Evolutionary conservation across 2,113 vertebrate species (phyloP), one percentile per base, ranked within the genome.

Genomic region (Zosterops lateralis): DNA sequence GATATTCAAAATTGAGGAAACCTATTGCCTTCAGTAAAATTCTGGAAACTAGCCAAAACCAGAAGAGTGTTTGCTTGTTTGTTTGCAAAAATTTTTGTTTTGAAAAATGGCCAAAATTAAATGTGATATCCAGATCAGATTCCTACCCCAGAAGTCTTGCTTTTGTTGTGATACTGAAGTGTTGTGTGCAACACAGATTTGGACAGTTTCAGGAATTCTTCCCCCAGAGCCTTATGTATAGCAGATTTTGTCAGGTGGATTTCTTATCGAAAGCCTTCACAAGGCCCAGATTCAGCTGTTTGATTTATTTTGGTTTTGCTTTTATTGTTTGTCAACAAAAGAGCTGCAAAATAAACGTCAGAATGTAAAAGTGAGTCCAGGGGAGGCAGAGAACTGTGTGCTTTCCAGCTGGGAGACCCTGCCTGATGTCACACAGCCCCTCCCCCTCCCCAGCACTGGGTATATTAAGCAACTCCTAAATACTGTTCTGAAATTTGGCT

Each of bases 151-250:
- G 20, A 82, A 36, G 12, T 54, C 64, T 89, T 73, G 54, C 29
- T 85, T 78, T 88, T 88, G 17, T 44, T 75, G 22, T 0, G 0
- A 48, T 31, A 6, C 29, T 34, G 29, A 67, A 67, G 45, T 70
- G 31, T 56, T 2, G 1, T 29, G 22, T 36, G 22, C 0, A 0
- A 11, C 32, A 61, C 7, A 66, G 42, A 18, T 77, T 51, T 66
- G 26, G 44, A 38, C 2, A 0, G 12, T 61, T 92, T 77, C 51
- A 74, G 42, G 47, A 84, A 50, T 87, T 77, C 28, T 57, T 60
- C 86, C 45, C 56, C 40, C 25, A 10, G 9, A 44, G 9, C 16
- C 28, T 64, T 31, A 54, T 34, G 25, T 70, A 31, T 12, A 90
- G 56, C 47, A 50, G 47, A 38, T 66, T 92, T 87, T 51, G 29